Evolutionary conservation across 1,140 invertebrate genomes (phyloP).

Genomic region (Listronotus bonariensis): DNA sequence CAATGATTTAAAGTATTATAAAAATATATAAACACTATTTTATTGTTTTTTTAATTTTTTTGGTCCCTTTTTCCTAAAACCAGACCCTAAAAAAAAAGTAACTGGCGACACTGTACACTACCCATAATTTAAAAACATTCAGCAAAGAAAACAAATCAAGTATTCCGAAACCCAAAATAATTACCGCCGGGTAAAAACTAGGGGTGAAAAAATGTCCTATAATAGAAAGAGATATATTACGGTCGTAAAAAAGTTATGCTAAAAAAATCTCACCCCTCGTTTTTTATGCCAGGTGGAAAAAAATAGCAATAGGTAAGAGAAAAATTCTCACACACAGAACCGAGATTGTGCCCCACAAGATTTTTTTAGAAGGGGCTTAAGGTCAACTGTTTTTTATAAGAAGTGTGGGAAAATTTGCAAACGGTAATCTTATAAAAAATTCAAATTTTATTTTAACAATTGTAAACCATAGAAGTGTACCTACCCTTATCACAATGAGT

Average conservation of each 20-base stretch:
- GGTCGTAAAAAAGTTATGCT: not conserved
- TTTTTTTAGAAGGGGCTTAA: not conserved
- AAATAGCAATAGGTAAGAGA: constrained; percentile 3
- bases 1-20: no score
- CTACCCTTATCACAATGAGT: no score
- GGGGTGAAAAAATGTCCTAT: not conserved
- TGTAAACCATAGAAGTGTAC: no score
- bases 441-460: not conserved
- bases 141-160: no score
- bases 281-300: constrained; percentile 15
- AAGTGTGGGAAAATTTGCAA: not conserved
- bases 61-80: no score
- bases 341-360: not conserved
- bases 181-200: not conserved
- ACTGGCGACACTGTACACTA: no score
- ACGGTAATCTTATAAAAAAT: not conserved
- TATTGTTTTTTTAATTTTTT: no score
- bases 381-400: constrained; percentile 1
- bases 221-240: constrained; percentile 4
- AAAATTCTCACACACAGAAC: constrained; percentile 12
- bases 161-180: not conserved
- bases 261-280: constrained; percentile 7
- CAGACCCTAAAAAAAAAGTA: no score
- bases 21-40: no score
- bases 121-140: no score